Evolutionary conservation across 30 jellyfish, hydroid and myxozoan genomes (phyloP).

Genomic region (Chrysaora quinquecirrha): DNA sequence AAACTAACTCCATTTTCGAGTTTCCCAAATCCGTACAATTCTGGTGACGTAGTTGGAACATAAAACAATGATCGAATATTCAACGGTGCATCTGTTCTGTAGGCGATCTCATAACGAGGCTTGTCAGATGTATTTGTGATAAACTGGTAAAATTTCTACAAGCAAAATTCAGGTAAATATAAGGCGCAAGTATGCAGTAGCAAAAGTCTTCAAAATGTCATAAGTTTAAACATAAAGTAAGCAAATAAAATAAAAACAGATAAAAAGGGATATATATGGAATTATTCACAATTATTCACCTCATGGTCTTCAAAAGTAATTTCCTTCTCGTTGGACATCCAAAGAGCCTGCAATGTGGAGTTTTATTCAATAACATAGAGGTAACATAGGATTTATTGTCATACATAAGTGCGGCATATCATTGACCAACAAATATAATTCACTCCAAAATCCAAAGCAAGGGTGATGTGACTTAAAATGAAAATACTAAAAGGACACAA

Average conservation of each 20-base stretch:
- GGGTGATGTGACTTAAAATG: no score
- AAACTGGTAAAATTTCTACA: slow-evolving; percentile 91
- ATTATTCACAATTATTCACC: slow-evolving; percentile 20
- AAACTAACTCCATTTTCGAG: slow-evolving; percentile 91
- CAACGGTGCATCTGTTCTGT: slow-evolving; percentile 97
- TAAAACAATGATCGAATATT: slow-evolving; percentile 91
- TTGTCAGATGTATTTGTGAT: slow-evolving; percentile 95
- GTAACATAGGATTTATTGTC: no score
- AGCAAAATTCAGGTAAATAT: slow-evolving; percentile 8
- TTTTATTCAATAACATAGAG: no score
- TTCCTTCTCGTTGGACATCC: slow-evolving; percentile 81
- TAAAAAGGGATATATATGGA: no score
- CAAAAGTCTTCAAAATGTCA: no score
- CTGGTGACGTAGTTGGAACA: slow-evolving; percentile 89
- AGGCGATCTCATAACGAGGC: slow-evolving; percentile 90
- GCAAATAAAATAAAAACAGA: no score
- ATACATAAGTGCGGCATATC: neutral
- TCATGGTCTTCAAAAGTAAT: slow-evolving; percentile 82
- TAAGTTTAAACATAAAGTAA: no score
- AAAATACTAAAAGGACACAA: no score
- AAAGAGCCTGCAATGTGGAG: slow-evolving; percentile 97
- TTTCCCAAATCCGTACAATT: slow-evolving; percentile 91
- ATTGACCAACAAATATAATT: no score
- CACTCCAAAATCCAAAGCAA: no score
- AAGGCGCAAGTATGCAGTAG: no score